These are phyloP conservation scores for Cerceris ruficornis DNA, from an alignment of 2,888 invertebrate genomes.

Conservation along the genomic window DNA sequence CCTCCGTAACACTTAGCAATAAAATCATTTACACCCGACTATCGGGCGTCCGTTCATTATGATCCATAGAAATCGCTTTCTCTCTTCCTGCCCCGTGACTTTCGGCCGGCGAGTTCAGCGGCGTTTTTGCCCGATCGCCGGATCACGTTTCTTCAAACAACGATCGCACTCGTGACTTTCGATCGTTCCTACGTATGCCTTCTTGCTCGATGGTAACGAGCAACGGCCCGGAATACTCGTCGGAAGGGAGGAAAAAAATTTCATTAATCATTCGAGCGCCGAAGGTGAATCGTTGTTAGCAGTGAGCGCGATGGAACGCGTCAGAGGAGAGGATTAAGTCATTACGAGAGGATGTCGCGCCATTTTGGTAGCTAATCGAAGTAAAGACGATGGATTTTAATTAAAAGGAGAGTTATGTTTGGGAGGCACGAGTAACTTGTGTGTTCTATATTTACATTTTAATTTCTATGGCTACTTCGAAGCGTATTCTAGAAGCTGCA, in stretches of 20 bases:
- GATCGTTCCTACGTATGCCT: slow-evolving; percentile 22
- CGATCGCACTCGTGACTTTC: slow-evolving; percentile 48
- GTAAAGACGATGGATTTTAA: not conserved
- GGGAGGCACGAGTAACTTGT: too few species aligned
- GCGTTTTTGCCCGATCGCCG: slow-evolving; percentile 45
- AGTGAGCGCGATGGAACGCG: not conserved
- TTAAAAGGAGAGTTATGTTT: not conserved
- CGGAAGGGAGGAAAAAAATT: slow-evolving; percentile 7
- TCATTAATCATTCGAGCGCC: slow-evolving; percentile 21
- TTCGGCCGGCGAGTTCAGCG: slow-evolving; percentile 47
- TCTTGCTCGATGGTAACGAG: slow-evolving; percentile 4
- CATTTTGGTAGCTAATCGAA: not conserved
- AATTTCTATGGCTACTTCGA: too few species aligned
- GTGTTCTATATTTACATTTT: too few species aligned
- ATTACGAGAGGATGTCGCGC: not conserved
- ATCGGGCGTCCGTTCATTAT: slow-evolving; percentile 50
- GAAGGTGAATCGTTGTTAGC: slow-evolving; percentile 1
- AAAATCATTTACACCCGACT: slow-evolving; percentile 66
- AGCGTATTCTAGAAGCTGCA: too few species aligned
- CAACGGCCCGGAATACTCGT: not conserved
- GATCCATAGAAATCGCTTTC: slow-evolving; percentile 62
- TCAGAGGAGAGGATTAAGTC: slow-evolving; percentile 7
- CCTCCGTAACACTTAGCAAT: slow-evolving; percentile 49
- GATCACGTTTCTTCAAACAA: slow-evolving; percentile 53
- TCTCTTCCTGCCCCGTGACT: slow-evolving; percentile 49